These are phyloP conservation scores for Elanoides forficatus DNA, from an alignment of 2,113 vertebrate genomes.

Conservation along the genomic window DNA sequence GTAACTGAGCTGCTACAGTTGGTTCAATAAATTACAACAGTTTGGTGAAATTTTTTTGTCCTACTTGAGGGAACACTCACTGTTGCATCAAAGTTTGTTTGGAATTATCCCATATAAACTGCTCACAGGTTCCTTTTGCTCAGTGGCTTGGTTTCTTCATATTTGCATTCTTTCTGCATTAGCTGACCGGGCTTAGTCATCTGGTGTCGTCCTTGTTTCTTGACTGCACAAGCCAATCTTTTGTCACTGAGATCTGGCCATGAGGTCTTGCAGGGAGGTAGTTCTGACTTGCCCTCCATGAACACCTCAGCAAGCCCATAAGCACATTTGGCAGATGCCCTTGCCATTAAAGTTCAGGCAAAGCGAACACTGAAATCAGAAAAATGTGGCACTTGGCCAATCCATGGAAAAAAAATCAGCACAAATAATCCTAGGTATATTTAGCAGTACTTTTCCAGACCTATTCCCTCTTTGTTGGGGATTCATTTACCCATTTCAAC, in stretches of 20 bases:
- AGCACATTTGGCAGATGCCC: conserved; percentile 23
- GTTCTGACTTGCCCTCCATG: conserved; percentile 28
- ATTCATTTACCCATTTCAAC: neutral
- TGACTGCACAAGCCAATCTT: neutral
- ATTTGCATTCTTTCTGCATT: conserved; percentile 37
- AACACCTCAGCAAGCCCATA: neutral
- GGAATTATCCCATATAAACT: neutral
- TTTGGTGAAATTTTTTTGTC: neutral
- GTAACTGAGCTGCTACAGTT: neutral
- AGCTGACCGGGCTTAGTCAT: conserved; percentile 13
- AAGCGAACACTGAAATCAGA: neutral
- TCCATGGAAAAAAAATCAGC: neutral
- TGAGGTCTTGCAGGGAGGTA: neutral
- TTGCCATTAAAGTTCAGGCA: neutral
- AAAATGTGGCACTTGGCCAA: neutral
- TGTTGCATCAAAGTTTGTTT: neutral
- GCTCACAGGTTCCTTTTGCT: neutral
- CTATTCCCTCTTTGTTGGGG: neutral
- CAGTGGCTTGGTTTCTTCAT: neutral
- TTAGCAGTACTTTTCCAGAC: conserved; percentile 35
- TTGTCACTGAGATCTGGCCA: neutral
- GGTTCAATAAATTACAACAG: neutral
- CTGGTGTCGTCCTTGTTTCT: neutral
- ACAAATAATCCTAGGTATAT: neutral
- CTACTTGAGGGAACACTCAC: neutral